A percentile compares a stretch with the other conserved stretches of the same genome.
Evolutionary conservation across 2,113 vertebrate species (phyloP).

Genomic region (Cichladusa arquata): DNA sequence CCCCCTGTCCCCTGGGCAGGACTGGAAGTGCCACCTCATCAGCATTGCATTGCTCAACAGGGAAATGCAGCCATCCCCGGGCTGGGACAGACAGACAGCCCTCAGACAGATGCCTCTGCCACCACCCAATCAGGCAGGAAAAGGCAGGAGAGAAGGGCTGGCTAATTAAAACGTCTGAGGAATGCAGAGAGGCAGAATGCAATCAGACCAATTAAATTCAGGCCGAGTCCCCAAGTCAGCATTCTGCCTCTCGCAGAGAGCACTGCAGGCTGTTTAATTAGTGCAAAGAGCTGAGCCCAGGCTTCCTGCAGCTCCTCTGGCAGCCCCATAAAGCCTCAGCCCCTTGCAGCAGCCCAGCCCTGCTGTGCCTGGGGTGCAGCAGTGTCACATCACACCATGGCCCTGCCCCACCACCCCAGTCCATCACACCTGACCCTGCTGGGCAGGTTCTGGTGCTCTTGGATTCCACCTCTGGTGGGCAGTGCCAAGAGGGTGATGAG

Average conservation of each 20-base stretch:
- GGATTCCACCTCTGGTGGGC: neutral
- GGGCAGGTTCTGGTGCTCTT: neutral
- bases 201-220: slow-evolving; percentile 15
- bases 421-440: neutral
- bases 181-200: slow-evolving; percentile 36
- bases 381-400: neutral
- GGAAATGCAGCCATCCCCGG: neutral
- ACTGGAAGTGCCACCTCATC: slow-evolving; percentile 38
- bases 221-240: neutral
- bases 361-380: neutral
- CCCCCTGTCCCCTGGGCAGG: neutral
- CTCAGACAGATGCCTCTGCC: neutral
- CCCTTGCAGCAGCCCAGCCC: neutral
- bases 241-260: neutral
- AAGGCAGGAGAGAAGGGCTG: slow-evolving; percentile 9
- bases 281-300: neutral
- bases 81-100: neutral
- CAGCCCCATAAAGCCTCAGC: neutral
- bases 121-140: slow-evolving; percentile 4
- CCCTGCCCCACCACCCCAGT: neutral
- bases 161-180: slow-evolving; percentile 39
- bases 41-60: neutral
- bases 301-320: neutral
- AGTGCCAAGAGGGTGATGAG: neutral
- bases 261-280: neutral